Percentiles rank a stretch among this genome's conserved stretches.
These are phyloP conservation scores for Callipepla squamata DNA, from an alignment of 2,113 vertebrate genomes.

Conservation along the genomic window DNA sequence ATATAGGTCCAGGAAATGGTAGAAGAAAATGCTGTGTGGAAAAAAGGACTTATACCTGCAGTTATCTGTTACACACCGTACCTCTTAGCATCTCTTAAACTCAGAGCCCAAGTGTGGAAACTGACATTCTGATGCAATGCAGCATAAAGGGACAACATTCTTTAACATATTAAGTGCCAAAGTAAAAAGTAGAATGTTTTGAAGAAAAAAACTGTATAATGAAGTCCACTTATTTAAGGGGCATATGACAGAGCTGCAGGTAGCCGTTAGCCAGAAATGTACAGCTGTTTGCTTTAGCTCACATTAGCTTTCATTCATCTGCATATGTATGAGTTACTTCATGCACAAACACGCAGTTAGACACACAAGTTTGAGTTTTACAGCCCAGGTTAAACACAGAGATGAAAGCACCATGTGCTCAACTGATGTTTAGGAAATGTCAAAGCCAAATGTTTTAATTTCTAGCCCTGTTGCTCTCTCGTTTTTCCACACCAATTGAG, in stretches of 20 bases:
- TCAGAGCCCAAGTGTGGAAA: background rate
- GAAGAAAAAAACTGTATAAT: background rate
- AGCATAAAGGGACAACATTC: accelerated
- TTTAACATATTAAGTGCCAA: background rate
- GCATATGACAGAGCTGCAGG: background rate
- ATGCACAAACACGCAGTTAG: slow-evolving; percentile 38
- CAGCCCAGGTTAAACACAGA: background rate
- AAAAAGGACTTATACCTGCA: background rate
- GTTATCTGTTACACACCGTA: background rate
- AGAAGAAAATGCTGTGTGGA: background rate
- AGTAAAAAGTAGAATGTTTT: background rate
- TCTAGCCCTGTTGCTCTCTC: accelerated
- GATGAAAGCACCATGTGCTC: background rate
- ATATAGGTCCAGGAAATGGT: background rate
- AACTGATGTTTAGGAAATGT: background rate
- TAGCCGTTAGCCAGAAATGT: slow-evolving; percentile 22
- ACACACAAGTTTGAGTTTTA: background rate
- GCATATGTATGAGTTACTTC: slow-evolving; percentile 30
- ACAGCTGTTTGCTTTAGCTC: background rate
- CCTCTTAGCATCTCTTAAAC: background rate
- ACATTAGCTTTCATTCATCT: slow-evolving; percentile 32
- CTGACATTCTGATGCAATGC: background rate
- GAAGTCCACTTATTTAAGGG: background rate
- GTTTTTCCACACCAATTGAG: accelerated
- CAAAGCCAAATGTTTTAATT: background rate